These are phyloP conservation scores for Aradus depressus DNA, from an alignment of 2,888 invertebrate genomes.

Conservation along the genomic window DNA sequence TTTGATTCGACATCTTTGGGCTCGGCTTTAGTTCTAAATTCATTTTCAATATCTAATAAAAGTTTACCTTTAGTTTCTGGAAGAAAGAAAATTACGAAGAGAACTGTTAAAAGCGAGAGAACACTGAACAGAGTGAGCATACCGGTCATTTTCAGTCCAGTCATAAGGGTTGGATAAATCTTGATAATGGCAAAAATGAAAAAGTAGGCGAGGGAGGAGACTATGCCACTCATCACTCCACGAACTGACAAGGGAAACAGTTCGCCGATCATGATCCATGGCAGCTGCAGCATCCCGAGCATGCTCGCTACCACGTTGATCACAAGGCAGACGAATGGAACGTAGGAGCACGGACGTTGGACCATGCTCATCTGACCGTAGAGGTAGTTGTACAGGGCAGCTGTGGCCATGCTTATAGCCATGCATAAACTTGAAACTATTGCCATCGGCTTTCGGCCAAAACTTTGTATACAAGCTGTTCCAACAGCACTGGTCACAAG, in stretches of 20 bases:
- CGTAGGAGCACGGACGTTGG: slow-evolving; percentile 35
- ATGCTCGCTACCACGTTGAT: slow-evolving; percentile 60
- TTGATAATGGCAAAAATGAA: slow-evolving; percentile 60
- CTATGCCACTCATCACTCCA: slow-evolving; percentile 57
- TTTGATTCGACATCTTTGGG: slow-evolving; percentile 6
- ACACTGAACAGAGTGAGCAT: slow-evolving; percentile 52
- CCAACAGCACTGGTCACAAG: slow-evolving; percentile 55
- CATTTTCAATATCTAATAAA: slow-evolving; percentile 52
- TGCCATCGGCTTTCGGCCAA: slow-evolving; percentile 50
- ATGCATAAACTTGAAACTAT: slow-evolving; percentile 54
- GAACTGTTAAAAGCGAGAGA: slow-evolving; percentile 48
- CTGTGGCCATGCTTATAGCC: slow-evolving; percentile 46
- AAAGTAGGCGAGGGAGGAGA: slow-evolving; percentile 56
- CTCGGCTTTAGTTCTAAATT: slow-evolving; percentile 22
- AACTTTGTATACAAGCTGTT: slow-evolving; percentile 52
- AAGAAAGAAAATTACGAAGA: slow-evolving; percentile 49
- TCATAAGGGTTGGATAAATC: slow-evolving; percentile 49
- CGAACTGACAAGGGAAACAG: slow-evolving; percentile 54
- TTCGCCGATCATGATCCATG: slow-evolving; percentile 65
- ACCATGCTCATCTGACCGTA: slow-evolving; percentile 31
- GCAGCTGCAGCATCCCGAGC: slow-evolving; percentile 60
- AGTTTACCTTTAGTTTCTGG: slow-evolving; percentile 61
- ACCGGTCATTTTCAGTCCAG: slow-evolving; percentile 40
- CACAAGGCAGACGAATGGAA: slow-evolving; percentile 49
- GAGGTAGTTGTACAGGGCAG: slow-evolving; percentile 32